Percentiles rank a stretch among this genome's conserved stretches.
Evolutionary conservation across 23 tunicate species (phyloP).

Genomic region (Trididemnum nubilum): DNA sequence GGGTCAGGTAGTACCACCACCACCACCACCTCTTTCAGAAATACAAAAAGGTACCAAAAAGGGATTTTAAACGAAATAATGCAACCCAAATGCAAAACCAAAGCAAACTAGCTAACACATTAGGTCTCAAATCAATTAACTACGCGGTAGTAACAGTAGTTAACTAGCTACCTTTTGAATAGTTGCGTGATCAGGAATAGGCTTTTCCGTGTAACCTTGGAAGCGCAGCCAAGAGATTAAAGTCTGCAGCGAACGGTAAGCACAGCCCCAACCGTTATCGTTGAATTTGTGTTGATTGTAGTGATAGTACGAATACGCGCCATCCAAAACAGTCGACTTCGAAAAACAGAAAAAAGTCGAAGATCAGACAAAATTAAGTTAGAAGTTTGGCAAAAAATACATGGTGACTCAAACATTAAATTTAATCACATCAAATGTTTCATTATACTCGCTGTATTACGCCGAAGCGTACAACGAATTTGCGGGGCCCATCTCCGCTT

Average conservation of each 20-base stretch:
- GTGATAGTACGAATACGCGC: conserved; percentile 82
- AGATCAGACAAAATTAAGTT: not conserved
- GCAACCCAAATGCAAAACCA: too few relatives aligned
- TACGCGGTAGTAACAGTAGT: too few relatives aligned
- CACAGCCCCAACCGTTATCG: conserved; percentile 99
- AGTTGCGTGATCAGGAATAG: conserved; percentile 69
- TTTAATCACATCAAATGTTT: not conserved
- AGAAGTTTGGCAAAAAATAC: not conserved
- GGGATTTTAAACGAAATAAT: too few relatives aligned
- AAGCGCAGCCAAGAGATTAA: conserved; percentile 79
- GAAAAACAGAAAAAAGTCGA: not conserved
- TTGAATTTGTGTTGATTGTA: conserved; percentile 86
- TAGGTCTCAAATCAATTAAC: too few relatives aligned
- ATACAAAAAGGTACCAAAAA: too few relatives aligned
- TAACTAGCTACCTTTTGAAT: conserved; percentile 72
- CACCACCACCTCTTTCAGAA: too few relatives aligned
- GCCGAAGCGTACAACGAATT: not conserved
- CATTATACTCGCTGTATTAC: not conserved
- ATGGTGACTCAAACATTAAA: not conserved
- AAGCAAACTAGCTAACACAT: too few relatives aligned
- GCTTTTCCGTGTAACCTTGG: conserved; percentile 64
- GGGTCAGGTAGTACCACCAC: too few relatives aligned
- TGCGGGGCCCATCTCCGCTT: conserved; percentile 8
- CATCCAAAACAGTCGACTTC: conserved; percentile 45
- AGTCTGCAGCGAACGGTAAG: conserved; percentile 92